Percentiles rank a stretch among this genome's conserved stretches.
Conservation (phyloP, 1,140 invertebrate genomes). For the Globodera ellingtonae region DNA sequence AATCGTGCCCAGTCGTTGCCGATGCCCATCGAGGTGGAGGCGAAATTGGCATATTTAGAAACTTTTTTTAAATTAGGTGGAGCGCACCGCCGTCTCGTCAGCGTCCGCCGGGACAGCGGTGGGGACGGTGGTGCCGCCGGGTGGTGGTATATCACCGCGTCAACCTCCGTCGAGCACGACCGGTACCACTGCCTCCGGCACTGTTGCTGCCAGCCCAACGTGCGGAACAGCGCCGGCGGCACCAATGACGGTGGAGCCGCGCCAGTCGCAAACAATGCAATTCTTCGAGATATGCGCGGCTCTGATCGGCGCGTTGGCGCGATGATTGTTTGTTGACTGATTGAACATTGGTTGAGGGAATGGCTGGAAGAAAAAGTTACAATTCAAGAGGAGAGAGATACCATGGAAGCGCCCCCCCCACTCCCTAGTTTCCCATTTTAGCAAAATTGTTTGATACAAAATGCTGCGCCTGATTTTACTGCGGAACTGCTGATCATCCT, state of each 20-base stretch:
- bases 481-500: too few species aligned
- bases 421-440: too few species aligned
- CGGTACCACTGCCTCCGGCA: too few species aligned
- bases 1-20: constrained; percentile 61
- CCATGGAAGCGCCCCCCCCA: too few species aligned
- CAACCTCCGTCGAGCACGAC: not conserved
- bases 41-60: not conserved
- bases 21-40: constrained; percentile 62
- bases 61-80: constrained; percentile 60
- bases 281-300: constrained; percentile 99
- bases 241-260: constrained; percentile 4
- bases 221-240: not conserved
- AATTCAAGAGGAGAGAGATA: too few species aligned
- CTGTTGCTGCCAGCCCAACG: not conserved
- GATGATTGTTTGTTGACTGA: constrained; percentile 69
- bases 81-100: constrained; percentile 63
- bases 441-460: too few species aligned
- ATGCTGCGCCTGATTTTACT: too few species aligned
- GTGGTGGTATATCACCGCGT: not conserved
- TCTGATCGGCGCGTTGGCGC: constrained; percentile 92
- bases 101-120: constrained; percentile 53
- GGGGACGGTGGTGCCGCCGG: too few species aligned
- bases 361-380: too few species aligned
- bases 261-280: constrained; percentile 93
- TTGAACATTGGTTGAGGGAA: not conserved